Base-by-base conservation (phyloP, 2,113 vertebrate species). In the Butorides virescens region DNA sequence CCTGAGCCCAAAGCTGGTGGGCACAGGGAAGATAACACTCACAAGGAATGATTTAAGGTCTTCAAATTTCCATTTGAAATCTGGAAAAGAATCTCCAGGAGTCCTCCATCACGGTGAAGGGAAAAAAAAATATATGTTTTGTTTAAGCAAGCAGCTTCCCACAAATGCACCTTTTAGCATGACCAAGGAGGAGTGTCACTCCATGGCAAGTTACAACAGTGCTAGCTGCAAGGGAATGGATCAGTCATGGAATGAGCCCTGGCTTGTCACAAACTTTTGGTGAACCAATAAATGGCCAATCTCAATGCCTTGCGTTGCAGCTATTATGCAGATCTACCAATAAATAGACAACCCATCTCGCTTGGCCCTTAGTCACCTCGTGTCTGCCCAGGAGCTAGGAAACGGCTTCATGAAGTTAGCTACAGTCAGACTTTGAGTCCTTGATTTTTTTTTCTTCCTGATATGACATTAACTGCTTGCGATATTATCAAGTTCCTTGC, bases 221-320 rank as follows among this genome's bases (percentile, higher is more conserved):
- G 52, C 58, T 67, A 30, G 86, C 75, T 92, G 37, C 55, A 75
- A 67, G 79, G 61, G 67, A 96, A 94, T 19, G 75, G 62, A 77
- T 74, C 68, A 6, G 30, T 61, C 78, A 70, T 58, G 67, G 91
- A 80, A 94, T 94, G 81, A 93, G 87, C 26, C 37, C 66, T 58
- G 53, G 52, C 95, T 94, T 96, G 93, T 88, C 77, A 55, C 65
- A 93, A 36, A 85, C 79, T 92, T 90, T 30, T 85, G 37, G n/a
- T 87, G 71, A 92, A 70, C 72, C 58, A 88, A 46, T 82, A 91
- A 90, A 77, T 55, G 55, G 52, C 74, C 79, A 39, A 46, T 77
- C 86, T 84, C 50, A 91, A 77, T 2, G 22, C 59, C 89, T n/a
- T 42, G 42, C 67, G 32, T 52, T 63, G 50, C 65, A 93, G 50